Evolutionary conservation across 2,888 invertebrate species (phyloP).

Genomic region (Drosophila multiciliata): DNA sequence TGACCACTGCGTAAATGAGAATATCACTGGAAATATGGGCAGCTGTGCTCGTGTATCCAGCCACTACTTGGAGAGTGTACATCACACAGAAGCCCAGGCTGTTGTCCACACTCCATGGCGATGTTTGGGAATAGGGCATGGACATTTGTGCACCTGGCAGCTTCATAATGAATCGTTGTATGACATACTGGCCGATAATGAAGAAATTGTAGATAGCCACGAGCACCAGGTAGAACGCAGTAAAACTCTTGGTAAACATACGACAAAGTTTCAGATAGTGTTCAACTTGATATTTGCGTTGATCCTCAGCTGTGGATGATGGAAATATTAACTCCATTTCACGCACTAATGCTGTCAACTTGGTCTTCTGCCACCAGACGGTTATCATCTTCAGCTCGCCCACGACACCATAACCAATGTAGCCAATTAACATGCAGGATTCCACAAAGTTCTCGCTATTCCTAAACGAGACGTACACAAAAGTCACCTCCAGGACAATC

Average conservation of each 20-base stretch:
- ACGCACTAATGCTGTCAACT: slow-evolving; percentile 52
- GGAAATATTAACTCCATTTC: slow-evolving; percentile 67
- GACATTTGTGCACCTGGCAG: slow-evolving; percentile 43
- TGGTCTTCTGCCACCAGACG: slow-evolving; percentile 39
- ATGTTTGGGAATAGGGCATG: slow-evolving; percentile 64
- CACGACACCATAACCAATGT: slow-evolving; percentile 26
- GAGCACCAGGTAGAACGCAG: slow-evolving; percentile 71
- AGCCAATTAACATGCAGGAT: slow-evolving; percentile 31
- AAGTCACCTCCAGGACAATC: slow-evolving; percentile 17
- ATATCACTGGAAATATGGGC: slow-evolving; percentile 78
- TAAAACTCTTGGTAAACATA: slow-evolving; percentile 56
- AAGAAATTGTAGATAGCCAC: slow-evolving; percentile 76
- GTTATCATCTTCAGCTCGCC: slow-evolving; percentile 36
- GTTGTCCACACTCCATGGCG: slow-evolving; percentile 70
- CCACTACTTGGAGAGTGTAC: slow-evolving; percentile 62
- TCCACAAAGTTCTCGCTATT: slow-evolving; percentile 38
- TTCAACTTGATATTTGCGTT: slow-evolving; percentile 45
- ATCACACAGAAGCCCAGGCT: slow-evolving; percentile 57
- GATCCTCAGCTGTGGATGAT: background rate
- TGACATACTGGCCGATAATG: slow-evolving; percentile 49
- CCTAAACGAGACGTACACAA: slow-evolving; percentile 15
- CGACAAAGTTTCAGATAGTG: slow-evolving; percentile 46
- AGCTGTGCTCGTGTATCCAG: slow-evolving; percentile 70
- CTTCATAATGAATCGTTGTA: slow-evolving; percentile 37
- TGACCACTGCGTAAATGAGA: slow-evolving; percentile 72